Conservation (phyloP, 2,888 invertebrate genomes). For the Scotopteryx bipunctaria region DNA sequence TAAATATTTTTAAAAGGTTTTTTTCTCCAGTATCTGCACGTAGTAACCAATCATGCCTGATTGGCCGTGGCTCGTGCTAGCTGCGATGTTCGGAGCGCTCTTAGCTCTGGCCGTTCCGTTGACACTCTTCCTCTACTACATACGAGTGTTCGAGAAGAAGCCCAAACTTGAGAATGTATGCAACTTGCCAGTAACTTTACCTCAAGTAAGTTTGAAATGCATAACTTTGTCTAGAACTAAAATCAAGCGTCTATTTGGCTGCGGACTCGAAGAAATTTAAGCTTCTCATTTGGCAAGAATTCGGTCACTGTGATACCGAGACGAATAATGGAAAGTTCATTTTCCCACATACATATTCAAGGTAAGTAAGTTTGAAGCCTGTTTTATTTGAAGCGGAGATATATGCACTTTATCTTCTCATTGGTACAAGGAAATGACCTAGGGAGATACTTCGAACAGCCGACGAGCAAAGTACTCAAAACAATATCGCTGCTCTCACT, state of each 20-base stretch:
- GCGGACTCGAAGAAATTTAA: slow-evolving; percentile 10
- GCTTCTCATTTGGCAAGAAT: slow-evolving; percentile 14
- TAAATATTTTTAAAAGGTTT: not conserved
- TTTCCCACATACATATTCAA: too few species aligned
- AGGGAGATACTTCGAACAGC: too few species aligned
- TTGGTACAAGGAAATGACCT: too few species aligned
- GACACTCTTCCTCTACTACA: slow-evolving; percentile 64
- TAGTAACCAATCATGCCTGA: slow-evolving; percentile 62
- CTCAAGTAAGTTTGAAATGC: slow-evolving; percentile 59
- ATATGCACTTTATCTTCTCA: too few species aligned
- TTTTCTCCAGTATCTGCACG: not conserved
- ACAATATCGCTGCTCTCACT: slow-evolving; percentile 5
- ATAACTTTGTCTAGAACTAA: slow-evolving; percentile 16
- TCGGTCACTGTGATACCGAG: too few species aligned
- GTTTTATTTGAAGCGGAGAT: too few species aligned
- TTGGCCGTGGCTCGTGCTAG: slow-evolving; percentile 72
- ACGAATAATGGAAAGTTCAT: too few species aligned
- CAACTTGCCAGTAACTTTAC: slow-evolving; percentile 64
- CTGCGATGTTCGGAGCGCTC: slow-evolving; percentile 68
- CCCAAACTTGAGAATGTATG: slow-evolving; percentile 48
- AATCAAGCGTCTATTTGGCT: slow-evolving; percentile 4
- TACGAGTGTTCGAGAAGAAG: slow-evolving; percentile 63
- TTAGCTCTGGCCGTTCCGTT: slow-evolving; percentile 66
- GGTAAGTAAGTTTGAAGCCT: too few species aligned
- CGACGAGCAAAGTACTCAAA: not conserved